These are phyloP conservation scores for Drosophila pectinifera DNA, from an alignment of 1,140 invertebrate genomes.

Conservation along the genomic window DNA sequence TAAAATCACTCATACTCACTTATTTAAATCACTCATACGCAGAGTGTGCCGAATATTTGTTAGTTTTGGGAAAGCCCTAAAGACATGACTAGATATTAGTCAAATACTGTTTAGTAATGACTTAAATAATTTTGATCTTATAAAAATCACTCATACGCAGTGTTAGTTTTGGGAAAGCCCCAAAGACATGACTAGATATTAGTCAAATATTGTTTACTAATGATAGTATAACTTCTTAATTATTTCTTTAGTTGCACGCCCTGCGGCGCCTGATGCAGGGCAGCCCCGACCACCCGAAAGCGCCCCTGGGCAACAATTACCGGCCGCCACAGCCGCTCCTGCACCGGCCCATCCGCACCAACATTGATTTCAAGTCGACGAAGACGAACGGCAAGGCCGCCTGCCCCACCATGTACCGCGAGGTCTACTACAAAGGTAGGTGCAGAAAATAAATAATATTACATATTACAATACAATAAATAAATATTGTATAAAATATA, in stretches of 20 bases:
- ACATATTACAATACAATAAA: not conserved
- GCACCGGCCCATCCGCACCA: constrained; percentile 96
- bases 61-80: no score
- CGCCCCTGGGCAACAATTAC: constrained; percentile 96
- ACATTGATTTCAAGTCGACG: constrained; percentile 96
- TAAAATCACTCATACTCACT: no score
- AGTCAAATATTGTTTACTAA: no score
- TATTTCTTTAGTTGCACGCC: constrained; percentile 90
- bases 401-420: constrained; percentile 94
- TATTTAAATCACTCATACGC: no score
- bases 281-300: constrained; percentile 92
- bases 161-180: no score
- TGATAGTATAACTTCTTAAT: not conserved
- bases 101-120: no score
- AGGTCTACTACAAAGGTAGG: constrained; percentile 93
- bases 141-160: no score
- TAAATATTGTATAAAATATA: not conserved
- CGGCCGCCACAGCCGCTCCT: constrained; percentile 95
- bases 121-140: no score
- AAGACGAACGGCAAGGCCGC: constrained; percentile 91
- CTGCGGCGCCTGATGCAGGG: constrained; percentile 95
- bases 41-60: no score
- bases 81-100: no score
- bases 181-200: no score
- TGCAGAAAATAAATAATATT: not conserved